These are phyloP conservation scores for Pachypsylla venusta DNA, from an alignment of 1,140 invertebrate genomes.

Conservation along the genomic window DNA sequence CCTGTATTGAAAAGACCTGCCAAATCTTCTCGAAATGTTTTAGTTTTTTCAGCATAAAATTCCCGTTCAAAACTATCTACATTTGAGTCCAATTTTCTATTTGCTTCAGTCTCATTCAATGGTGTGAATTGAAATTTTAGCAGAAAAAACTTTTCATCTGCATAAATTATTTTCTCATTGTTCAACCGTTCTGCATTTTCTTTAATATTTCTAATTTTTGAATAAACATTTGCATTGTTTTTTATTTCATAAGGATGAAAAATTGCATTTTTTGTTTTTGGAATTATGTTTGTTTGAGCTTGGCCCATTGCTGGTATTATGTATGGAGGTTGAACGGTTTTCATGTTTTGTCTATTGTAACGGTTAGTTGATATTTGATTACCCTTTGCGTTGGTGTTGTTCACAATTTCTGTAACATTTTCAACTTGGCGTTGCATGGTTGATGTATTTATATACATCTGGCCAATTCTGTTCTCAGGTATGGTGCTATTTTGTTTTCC, in stretches of 20 bases:
- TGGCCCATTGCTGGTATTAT: not conserved
- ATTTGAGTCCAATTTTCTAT: not conserved
- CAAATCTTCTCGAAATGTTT: too few species aligned
- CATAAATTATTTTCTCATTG: conserved; percentile 5
- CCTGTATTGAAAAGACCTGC: not conserved
- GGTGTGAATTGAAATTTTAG: not conserved
- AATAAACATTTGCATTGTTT: not conserved
- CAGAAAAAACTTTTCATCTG: not conserved
- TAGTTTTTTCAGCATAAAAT: not conserved
- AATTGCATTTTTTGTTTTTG: not conserved
- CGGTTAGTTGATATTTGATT: not conserved
- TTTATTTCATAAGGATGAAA: not conserved
- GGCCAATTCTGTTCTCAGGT: not conserved
- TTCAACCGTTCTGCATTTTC: not conserved
- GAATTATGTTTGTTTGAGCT: not conserved
- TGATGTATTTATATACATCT: not conserved
- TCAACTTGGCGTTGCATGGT: not conserved
- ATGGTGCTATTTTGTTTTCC: not conserved
- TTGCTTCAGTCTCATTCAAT: not conserved
- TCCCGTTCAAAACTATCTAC: not conserved
- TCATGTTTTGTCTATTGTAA: not conserved
- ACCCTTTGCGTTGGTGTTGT: not conserved
- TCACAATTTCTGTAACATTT: not conserved
- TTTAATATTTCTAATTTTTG: not conserved
- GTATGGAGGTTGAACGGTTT: not conserved